Conservation (phyloP, 2,888 invertebrate genomes). For the Encarsia formosa region DNA sequence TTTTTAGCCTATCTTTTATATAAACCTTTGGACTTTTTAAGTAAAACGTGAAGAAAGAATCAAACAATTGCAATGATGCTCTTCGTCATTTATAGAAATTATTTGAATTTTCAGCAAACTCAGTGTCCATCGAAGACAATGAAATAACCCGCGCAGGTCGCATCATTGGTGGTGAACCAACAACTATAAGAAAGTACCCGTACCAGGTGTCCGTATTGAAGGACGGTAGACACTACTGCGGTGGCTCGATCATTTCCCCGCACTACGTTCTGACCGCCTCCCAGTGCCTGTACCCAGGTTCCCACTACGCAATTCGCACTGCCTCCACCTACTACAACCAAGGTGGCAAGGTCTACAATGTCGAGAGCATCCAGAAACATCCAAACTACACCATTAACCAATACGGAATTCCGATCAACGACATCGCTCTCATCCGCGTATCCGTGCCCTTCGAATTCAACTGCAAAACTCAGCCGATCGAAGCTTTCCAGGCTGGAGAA, state of each 20-base stretch:
- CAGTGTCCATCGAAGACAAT: too few species aligned
- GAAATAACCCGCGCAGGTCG: background rate
- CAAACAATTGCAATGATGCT: too few species aligned
- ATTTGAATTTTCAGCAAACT: too few species aligned
- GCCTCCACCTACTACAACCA: too few species aligned
- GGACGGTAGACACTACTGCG: background rate
- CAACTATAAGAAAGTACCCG: conserved; percentile 4
- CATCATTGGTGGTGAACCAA: conserved; percentile 6
- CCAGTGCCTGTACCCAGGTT: background rate
- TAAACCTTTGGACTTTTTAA: too few species aligned
- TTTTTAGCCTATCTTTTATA: too few species aligned
- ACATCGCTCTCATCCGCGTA: background rate
- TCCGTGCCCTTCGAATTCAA: background rate
- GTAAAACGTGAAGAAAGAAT: too few species aligned
- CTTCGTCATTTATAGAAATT: too few species aligned
- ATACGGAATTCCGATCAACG: background rate
- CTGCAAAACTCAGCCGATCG: background rate
- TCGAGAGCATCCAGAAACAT: too few species aligned
- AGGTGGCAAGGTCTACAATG: too few species aligned
- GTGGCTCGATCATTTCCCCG: conserved; percentile 3
- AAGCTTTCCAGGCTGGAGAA: background rate
- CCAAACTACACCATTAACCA: background rate
- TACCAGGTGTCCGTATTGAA: conserved; percentile 4
- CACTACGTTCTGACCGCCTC: conserved; percentile 2
- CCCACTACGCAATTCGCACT: too few species aligned